These are phyloP conservation scores for Campoletis sonorensis DNA, from an alignment of 1,140 invertebrate genomes.

Conservation along the genomic window DNA sequence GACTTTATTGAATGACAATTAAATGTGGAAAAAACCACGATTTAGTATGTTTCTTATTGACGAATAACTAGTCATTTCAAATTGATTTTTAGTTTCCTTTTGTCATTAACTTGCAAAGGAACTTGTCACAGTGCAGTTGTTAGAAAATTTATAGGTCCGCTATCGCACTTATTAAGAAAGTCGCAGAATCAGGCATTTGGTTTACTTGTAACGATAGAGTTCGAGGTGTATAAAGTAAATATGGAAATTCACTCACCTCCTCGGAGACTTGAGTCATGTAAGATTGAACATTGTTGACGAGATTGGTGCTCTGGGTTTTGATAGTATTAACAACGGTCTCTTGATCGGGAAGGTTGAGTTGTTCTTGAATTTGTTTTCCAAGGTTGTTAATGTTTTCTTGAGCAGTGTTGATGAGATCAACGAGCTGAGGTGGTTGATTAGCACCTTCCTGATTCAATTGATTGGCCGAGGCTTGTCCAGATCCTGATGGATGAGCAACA, in stretches of 20 bases:
- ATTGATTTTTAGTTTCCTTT: no score
- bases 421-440: constrained; percentile 43
- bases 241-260: constrained; percentile 56
- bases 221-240: not conserved
- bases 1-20: no score
- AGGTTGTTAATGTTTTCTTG: constrained; percentile 59
- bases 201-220: no score
- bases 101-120: no score
- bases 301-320: constrained; percentile 59
- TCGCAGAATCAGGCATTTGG: no score
- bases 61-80: no score
- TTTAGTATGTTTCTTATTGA: no score
- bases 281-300: constrained; percentile 60
- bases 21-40: no score
- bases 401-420: constrained; percentile 59
- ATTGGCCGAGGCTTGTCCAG: constrained; percentile 1
- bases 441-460: constrained; percentile 39
- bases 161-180: no score
- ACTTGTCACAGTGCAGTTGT: no score
- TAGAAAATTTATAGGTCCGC: no score
- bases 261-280: constrained; percentile 59
- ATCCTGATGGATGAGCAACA: constrained; percentile 36
- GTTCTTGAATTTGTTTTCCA: constrained; percentile 58
- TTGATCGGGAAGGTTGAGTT: constrained; percentile 62
- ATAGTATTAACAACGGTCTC: constrained; percentile 60